phyloP scores from a whole-genome alignment of 2,888 invertebrate species.

The Lasiommata megera region DNA sequence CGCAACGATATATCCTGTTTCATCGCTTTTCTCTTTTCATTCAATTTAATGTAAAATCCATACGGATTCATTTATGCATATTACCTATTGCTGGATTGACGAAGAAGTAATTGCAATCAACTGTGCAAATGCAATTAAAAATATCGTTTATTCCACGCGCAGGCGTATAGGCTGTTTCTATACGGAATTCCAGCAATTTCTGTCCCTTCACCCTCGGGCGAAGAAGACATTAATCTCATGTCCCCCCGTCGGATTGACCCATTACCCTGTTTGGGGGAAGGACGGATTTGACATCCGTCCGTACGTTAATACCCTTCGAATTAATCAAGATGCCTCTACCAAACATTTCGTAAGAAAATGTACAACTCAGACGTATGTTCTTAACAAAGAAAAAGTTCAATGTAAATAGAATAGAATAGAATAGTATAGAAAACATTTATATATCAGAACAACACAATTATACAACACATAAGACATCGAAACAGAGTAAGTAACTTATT shows the following conservation, averaged over 20 bases:
- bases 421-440: too few species aligned
- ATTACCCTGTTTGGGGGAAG: conserved; percentile 1
- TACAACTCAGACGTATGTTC: too few species aligned
- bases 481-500: too few species aligned
- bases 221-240: conserved; percentile 6
- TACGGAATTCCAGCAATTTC: not conserved
- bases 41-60: not conserved
- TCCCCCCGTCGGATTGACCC: conserved; percentile 3
- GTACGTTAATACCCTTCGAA: not conserved
- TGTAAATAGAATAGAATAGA: too few species aligned
- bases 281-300: not conserved
- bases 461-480: too few species aligned
- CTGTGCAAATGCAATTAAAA: not conserved
- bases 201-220: not conserved
- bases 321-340: not conserved
- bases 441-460: too few species aligned
- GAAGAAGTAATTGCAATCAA: too few species aligned
- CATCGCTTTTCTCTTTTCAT: not conserved
- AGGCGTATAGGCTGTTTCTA: not conserved
- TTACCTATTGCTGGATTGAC: too few species aligned
- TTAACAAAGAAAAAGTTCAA: too few species aligned
- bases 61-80: not conserved
- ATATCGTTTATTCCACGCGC: not conserved
- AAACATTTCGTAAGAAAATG: not conserved
- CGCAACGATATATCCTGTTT: not conserved